These are phyloP conservation scores for Archaeoteleia sp. DNA, from an alignment of 2,888 invertebrate species.

Conservation along the genomic window DNA sequence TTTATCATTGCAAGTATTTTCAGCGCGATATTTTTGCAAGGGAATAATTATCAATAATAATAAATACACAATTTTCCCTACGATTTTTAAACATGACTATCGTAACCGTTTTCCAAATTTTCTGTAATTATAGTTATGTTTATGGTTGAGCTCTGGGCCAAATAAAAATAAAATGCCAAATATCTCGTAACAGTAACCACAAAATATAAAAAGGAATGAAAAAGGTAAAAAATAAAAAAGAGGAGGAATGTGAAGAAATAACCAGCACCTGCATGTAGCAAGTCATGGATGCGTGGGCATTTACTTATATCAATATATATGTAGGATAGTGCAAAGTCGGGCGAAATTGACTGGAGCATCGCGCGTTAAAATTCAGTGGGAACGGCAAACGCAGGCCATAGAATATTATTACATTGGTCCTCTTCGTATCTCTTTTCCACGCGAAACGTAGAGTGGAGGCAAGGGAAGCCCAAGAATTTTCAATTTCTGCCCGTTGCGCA, in stretches of 20 bases:
- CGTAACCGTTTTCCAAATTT: too few species aligned
- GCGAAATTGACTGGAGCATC: constrained; percentile 42
- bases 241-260: constrained; percentile 11
- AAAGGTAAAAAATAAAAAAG: too few species aligned
- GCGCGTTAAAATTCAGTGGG: constrained; percentile 48
- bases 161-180: constrained; percentile 11
- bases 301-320: constrained; percentile 30
- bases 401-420: constrained; percentile 48
- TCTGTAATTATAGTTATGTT: too few species aligned
- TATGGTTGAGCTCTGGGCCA: too few species aligned
- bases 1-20: too few species aligned
- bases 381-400: constrained; percentile 40
- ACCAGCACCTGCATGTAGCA: constrained; percentile 17
- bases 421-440: constrained; percentile 35
- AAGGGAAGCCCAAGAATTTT: constrained; percentile 45
- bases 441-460: constrained; percentile 10
- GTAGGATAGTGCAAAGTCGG: constrained; percentile 30
- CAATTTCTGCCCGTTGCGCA: constrained; percentile 45
- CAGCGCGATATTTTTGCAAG: too few species aligned
- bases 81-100: too few species aligned
- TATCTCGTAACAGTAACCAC: background rate
- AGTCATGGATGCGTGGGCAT: constrained; percentile 19
- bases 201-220: constrained; percentile 4
- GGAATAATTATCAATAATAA: too few species aligned
- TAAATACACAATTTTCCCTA: too few species aligned